Evolutionary conservation across 2,113 vertebrate genomes (phyloP).

Genomic region (Vidua chalybeata): DNA sequence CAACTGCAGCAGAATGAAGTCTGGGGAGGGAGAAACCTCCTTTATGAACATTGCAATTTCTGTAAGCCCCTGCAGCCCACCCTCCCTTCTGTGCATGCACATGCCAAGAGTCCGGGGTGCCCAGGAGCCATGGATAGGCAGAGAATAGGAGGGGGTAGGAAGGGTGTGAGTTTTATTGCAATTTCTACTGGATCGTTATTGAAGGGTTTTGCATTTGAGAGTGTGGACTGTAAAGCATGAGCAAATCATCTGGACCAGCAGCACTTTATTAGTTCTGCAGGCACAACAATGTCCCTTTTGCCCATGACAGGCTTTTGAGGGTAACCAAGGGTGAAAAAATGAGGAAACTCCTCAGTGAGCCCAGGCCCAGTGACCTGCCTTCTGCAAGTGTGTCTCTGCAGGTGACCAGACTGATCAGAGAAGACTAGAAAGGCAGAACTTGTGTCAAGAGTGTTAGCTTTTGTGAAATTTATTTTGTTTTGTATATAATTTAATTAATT

Average conservation of each 20-base stretch:
- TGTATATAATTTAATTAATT: background rate
- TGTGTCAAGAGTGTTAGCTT: background rate
- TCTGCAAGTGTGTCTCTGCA: background rate
- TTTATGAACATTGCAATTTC: background rate
- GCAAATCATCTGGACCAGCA: background rate
- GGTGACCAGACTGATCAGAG: background rate
- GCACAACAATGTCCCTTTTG: accelerated
- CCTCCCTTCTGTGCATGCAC: accelerated
- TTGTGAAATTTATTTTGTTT: background rate
- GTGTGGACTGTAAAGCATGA: background rate
- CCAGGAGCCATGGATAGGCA: background rate
- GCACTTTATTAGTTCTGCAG: accelerated
- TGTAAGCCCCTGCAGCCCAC: accelerated
- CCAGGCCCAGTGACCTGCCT: background rate
- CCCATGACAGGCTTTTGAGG: background rate
- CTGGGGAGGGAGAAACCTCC: background rate
- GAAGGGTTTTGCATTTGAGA: background rate
- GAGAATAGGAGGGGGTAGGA: background rate
- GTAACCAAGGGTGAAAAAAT: background rate
- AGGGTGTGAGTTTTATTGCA: background rate
- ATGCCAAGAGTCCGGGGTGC: accelerated
- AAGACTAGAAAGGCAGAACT: background rate
- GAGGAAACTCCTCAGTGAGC: background rate
- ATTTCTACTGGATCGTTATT: background rate
- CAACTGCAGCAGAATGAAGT: too few relatives aligned